Evolutionary conservation across 1,140 invertebrate species (phyloP).

Genomic region (Scaptodrosophila lebanonensis): DNA sequence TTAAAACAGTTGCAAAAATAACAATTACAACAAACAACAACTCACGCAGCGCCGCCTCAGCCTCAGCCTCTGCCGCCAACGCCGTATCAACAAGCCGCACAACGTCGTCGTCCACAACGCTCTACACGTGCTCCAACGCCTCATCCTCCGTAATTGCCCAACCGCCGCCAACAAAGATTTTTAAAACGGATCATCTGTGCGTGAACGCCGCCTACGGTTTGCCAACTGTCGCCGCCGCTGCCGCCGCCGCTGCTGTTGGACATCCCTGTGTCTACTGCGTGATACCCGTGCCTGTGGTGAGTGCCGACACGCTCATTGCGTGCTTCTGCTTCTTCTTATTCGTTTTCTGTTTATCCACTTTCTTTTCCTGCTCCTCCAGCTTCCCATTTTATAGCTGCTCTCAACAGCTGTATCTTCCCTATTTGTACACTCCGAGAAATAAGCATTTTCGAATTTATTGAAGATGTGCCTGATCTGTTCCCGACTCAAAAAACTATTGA

Average conservation of each 20-base stretch:
- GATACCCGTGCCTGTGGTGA: conserved; percentile 72
- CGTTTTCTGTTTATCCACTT: too few species aligned
- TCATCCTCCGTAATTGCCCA: conserved; percentile 69
- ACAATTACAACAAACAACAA: conserved; percentile 23
- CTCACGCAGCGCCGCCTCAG: conserved; percentile 14
- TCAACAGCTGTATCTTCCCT: too few species aligned
- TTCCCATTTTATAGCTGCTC: too few species aligned
- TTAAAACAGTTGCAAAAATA: conserved; percentile 18
- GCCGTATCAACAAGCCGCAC: conserved; percentile 26
- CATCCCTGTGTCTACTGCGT: conserved; percentile 75
- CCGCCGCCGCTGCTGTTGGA: conserved; percentile 67
- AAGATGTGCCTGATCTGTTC: too few species aligned
- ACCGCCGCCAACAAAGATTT: conserved; percentile 74
- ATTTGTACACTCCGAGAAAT: too few species aligned
- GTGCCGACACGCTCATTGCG: too few species aligned
- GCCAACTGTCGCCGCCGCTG: conserved; percentile 61
- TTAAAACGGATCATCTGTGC: conserved; percentile 75
- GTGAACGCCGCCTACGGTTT: conserved; percentile 69
- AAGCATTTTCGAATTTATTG: too few species aligned
- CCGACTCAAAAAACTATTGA: too few species aligned
- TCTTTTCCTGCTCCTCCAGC: too few species aligned
- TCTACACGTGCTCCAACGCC: conserved; percentile 67
- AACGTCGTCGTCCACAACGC: conserved; percentile 46
- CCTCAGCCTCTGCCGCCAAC: conserved; percentile 8
- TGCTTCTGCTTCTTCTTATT: conserved; percentile 8